phyloP scores from a whole-genome alignment of 1,140 invertebrate species.

The Elysia chlorotica region DNA sequence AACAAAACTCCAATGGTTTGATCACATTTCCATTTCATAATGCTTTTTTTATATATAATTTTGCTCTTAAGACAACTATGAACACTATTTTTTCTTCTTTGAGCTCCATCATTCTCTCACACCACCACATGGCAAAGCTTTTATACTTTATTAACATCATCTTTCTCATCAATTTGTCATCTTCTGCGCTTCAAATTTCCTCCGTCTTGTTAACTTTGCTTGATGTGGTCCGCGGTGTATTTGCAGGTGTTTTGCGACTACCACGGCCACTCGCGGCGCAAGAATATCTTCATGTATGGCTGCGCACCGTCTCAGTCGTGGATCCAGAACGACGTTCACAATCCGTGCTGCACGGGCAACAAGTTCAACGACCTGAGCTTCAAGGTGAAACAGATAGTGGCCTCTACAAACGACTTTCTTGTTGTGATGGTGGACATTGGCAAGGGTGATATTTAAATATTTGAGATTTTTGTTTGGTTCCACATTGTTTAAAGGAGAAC shows the following conservation, averaged over 20 bases:
- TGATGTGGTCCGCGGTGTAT: not conserved
- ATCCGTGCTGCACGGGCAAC: conserved; percentile 49
- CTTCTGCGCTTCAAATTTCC: too few relatives aligned
- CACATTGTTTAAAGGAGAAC: too few relatives aligned
- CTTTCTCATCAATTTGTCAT: too few relatives aligned
- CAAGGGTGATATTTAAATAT: too few relatives aligned
- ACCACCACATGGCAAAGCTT: not conserved
- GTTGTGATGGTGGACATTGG: too few relatives aligned
- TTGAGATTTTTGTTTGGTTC: too few relatives aligned
- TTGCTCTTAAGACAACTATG: too few relatives aligned
- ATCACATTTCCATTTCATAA: not conserved
- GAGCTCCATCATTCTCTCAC: not conserved
- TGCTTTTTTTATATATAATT: too few relatives aligned
- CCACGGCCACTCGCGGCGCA: conserved; percentile 85
- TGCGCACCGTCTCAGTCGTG: conserved; percentile 70
- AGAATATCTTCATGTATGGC: conserved; percentile 89
- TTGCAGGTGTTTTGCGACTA: conserved; percentile 87
- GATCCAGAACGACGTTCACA: conserved; percentile 55
- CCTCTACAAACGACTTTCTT: too few relatives aligned
- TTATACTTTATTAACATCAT: not conserved
- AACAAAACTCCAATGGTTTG: conserved; percentile 45
- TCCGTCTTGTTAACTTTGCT: not conserved
- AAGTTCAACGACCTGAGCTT: conserved; percentile 59
- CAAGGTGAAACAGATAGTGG: too few relatives aligned
- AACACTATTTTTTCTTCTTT: not conserved